Evolutionary conservation across 2,888 invertebrate species (phyloP).

Genomic region (Deroplatys truncata): DNA sequence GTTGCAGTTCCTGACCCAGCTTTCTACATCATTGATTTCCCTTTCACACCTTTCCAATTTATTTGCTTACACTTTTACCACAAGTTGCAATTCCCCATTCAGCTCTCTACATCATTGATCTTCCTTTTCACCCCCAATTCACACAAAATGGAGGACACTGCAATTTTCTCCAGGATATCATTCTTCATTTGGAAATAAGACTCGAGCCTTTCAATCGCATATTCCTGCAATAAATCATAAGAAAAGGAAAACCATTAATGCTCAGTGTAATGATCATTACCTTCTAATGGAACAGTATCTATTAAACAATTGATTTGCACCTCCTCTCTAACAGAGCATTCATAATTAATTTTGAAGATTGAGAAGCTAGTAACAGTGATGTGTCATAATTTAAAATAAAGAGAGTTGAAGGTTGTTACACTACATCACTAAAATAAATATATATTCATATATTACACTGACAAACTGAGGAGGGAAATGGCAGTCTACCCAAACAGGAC

Average conservation of each 20-base stretch:
- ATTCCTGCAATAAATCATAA: constrained; percentile 54
- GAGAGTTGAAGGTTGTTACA: too few relatives aligned
- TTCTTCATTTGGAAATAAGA: constrained; percentile 58
- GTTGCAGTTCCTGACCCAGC: neutral
- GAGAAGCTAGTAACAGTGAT: too few relatives aligned
- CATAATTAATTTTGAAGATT: too few relatives aligned
- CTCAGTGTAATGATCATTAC: too few relatives aligned
- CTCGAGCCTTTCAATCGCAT: constrained; percentile 58
- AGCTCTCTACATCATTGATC: constrained; percentile 11
- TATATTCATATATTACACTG: too few relatives aligned
- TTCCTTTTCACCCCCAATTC: constrained; percentile 14
- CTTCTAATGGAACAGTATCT: too few relatives aligned
- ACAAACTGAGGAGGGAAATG: too few relatives aligned
- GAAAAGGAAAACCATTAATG: neutral
- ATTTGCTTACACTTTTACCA: neutral
- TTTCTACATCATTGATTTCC: constrained; percentile 8
- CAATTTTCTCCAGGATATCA: neutral
- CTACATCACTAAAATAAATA: too few relatives aligned
- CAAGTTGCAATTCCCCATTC: neutral
- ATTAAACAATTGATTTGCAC: neutral
- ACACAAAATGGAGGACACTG: neutral
- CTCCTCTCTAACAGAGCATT: neutral
- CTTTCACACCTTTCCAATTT: neutral
- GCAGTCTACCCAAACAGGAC: too few relatives aligned
- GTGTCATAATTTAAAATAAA: too few relatives aligned